phyloP scores from a whole-genome alignment of 2,888 invertebrate genomes.

The Apodemia mormo region DNA sequence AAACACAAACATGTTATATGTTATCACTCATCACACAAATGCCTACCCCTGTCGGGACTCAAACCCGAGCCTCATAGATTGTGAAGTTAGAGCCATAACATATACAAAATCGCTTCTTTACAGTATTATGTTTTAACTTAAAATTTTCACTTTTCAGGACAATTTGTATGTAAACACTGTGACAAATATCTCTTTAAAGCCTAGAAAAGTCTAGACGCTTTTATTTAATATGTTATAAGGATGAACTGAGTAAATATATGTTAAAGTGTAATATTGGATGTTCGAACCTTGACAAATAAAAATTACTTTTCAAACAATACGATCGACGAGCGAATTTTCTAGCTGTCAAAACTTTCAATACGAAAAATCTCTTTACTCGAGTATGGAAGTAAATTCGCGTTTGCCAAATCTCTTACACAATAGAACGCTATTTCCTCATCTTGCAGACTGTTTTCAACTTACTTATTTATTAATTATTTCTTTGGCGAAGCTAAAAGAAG shows the following conservation, averaged over 20 bases:
- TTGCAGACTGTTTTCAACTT: not conserved
- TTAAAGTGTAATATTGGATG: not conserved
- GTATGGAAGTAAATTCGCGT: slow-evolving; percentile 8
- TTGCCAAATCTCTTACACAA: slow-evolving; percentile 14
- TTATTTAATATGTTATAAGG: no score
- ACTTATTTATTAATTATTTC: not conserved
- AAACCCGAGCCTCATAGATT: no score
- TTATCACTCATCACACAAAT: no score
- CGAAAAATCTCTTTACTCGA: not conserved
- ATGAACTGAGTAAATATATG: not conserved
- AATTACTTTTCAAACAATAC: slow-evolving; percentile 10
- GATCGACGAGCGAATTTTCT: slow-evolving; percentile 1
- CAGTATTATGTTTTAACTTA: no score
- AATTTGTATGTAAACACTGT: no score
- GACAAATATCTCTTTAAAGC: no score
- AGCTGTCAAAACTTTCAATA: slow-evolving; percentile 17
- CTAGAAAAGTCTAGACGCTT: no score
- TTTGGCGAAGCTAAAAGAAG: not conserved
- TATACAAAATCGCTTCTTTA: no score
- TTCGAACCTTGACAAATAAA: slow-evolving; percentile 1
- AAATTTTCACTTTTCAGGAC: no score
- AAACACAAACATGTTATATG: no score
- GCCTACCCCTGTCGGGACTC: no score
- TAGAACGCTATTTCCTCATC: not conserved
- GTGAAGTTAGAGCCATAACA: no score